Percentiles rank a stretch among this genome's conserved stretches.
Conservation (phyloP, 2,113 vertebrate species). For the Rhabdomys dilectus region DNA sequence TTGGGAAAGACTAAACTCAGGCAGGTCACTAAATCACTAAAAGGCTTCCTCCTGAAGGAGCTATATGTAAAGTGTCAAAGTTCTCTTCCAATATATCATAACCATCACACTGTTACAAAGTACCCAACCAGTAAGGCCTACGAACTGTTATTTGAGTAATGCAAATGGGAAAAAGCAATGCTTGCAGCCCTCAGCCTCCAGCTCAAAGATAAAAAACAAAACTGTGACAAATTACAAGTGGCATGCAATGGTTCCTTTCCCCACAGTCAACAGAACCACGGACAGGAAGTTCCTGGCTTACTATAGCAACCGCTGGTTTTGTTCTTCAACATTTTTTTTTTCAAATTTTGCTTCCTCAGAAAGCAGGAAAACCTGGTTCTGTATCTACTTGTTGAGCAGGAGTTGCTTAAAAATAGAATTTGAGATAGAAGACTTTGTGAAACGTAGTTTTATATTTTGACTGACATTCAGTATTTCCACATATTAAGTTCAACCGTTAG, state of each 20-base stretch:
- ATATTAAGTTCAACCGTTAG: not conserved
- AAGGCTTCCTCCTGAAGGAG: not conserved
- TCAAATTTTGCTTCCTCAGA: slow-evolving; percentile 64
- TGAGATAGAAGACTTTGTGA: slow-evolving; percentile 22
- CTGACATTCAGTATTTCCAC: not conserved
- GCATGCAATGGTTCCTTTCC: not conserved
- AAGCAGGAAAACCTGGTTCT: slow-evolving; percentile 70
- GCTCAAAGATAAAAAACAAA: slow-evolving; percentile 59
- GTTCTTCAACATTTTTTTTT: slow-evolving; percentile 49
- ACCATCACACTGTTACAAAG: not conserved
- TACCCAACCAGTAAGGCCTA: slow-evolving; percentile 30
- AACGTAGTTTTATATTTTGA: slow-evolving; percentile 49
- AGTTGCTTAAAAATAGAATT: slow-evolving; percentile 66
- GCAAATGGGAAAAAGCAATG: slow-evolving; percentile 1
- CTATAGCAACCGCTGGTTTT: slow-evolving; percentile 64
- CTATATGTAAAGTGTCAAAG: slow-evolving; percentile 46
- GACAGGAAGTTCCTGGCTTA: slow-evolving; percentile 58
- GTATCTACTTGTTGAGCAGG: slow-evolving; percentile 52
- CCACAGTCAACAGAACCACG: slow-evolving; percentile 25
- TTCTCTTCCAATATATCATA: not conserved
- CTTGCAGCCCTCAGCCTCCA: not conserved
- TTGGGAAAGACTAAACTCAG: not conserved
- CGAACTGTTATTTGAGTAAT: slow-evolving; percentile 27
- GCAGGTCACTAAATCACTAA: not conserved
- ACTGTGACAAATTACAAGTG: slow-evolving; percentile 44